These are phyloP conservation scores for Menidia beryllina DNA, from an alignment of 2,113 vertebrate species.

Conservation along the genomic window DNA sequence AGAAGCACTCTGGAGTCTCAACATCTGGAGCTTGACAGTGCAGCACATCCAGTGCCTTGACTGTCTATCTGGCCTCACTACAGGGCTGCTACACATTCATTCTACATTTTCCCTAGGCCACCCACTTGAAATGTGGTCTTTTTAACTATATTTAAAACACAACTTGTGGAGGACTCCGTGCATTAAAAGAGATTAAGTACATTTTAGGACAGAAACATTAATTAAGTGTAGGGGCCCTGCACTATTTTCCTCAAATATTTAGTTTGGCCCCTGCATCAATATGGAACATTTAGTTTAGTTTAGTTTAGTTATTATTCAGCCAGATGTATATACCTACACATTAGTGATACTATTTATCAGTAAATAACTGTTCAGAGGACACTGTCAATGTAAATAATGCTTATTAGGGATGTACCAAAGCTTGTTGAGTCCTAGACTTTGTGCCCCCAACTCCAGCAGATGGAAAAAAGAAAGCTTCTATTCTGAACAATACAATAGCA, in stretches of 20 bases:
- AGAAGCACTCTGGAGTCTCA: slow-evolving; percentile 35
- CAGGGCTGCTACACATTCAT: slow-evolving; percentile 1
- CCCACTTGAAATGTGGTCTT: slow-evolving; percentile 12
- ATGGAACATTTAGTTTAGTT: no score
- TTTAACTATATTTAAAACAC: slow-evolving; percentile 5
- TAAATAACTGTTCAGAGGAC: slow-evolving; percentile 5
- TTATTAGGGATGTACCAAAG: slow-evolving; percentile 2
- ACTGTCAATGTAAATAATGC: slow-evolving; percentile 16
- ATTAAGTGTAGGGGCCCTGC: no score
- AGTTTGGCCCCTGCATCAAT: no score
- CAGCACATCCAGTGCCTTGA: slow-evolving; percentile 31
- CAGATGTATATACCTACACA: neutral
- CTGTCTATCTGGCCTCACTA: slow-evolving; percentile 38
- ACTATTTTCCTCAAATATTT: no score
- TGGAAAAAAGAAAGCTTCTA: slow-evolving; percentile 27
- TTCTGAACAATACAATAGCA: neutral
- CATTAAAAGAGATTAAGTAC: neutral
- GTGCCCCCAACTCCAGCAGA: slow-evolving; percentile 49
- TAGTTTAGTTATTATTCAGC: no score
- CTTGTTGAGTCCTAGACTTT: neutral
- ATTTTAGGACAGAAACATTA: neutral
- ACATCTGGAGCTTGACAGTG: slow-evolving; percentile 56
- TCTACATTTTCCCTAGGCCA: slow-evolving; percentile 10
- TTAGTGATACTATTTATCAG: no score
- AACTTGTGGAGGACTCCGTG: neutral